Evolutionary conservation across 2,888 invertebrate species (phyloP).

Genomic region (Amiota minor): DNA sequence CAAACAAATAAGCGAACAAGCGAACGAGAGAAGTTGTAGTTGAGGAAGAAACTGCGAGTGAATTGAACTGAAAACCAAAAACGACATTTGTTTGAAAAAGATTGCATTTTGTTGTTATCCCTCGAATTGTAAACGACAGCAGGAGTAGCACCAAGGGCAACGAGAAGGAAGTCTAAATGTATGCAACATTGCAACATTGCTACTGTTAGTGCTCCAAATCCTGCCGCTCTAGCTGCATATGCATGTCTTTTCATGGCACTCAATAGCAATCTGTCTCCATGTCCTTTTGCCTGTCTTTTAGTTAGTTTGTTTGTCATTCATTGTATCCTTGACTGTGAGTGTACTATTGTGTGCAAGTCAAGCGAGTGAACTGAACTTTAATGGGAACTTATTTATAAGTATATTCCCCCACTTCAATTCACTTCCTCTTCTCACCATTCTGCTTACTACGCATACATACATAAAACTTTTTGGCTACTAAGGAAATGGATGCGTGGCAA

Average conservation of each 20-base stretch:
- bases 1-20: slow-evolving; percentile 1
- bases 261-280: slow-evolving; percentile 10
- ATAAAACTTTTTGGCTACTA: slow-evolving; percentile 44
- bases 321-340: slow-evolving; percentile 21
- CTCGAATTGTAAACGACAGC: background rate
- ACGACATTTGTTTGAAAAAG: slow-evolving; percentile 6
- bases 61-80: background rate
- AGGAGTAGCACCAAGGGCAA: background rate
- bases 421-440: background rate
- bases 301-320: background rate
- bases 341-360: slow-evolving; percentile 24
- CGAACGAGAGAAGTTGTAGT: background rate
- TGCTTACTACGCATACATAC: slow-evolving; percentile 11
- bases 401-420: background rate
- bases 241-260: slow-evolving; percentile 55
- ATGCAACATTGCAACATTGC: background rate
- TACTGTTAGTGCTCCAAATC: background rate
- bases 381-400: background rate
- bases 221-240: background rate
- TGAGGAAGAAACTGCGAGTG: background rate
- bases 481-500: slow-evolving; percentile 46
- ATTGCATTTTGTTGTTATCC: background rate
- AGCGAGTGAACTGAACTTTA: slow-evolving; percentile 2
- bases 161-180: background rate
- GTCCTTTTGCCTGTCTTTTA: too few species aligned